Percentiles rank a stretch among this genome's conserved stretches.
phyloP scores from a whole-genome alignment of 2,797 vertebrate species.

The Sternotherus odoratus region DNA sequence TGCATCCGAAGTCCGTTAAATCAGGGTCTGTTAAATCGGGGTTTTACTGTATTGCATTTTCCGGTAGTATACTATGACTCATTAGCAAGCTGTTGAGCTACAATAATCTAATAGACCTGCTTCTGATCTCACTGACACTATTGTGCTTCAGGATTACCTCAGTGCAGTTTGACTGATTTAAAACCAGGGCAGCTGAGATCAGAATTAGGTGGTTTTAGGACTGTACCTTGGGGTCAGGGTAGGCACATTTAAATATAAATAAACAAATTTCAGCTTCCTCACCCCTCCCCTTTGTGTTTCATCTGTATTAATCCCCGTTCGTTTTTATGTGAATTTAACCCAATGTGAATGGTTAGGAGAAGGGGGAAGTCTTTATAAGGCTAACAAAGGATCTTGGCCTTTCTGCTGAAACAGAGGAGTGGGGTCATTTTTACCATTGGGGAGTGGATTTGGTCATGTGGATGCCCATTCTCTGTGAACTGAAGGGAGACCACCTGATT shows the following conservation, averaged over 20 bases:
- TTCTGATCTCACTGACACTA: background rate
- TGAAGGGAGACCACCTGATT: background rate
- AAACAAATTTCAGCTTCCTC: background rate
- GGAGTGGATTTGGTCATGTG: background rate
- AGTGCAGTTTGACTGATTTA: background rate
- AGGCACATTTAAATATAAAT: background rate
- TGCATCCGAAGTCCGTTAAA: no score
- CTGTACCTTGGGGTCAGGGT: background rate
- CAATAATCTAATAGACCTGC: background rate
- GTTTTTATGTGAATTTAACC: background rate
- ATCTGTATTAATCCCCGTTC: background rate
- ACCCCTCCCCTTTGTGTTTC: accelerated
- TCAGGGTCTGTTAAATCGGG: no score
- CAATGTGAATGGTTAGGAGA: background rate
- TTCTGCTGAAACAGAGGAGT: background rate
- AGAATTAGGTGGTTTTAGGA: background rate
- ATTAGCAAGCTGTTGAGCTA: conserved; percentile 5
- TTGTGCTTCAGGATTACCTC: background rate
- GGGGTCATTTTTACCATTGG: background rate
- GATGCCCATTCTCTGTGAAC: background rate
- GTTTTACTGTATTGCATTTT: background rate
- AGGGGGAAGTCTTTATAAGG: background rate
- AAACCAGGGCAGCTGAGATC: background rate
- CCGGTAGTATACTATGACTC: background rate
- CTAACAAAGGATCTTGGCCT: background rate